A percentile compares a stretch with the other conserved stretches of the same genome.
Evolutionary conservation across 1,140 invertebrate species (phyloP).

Genomic region (Schlechtendalia chinensis): DNA sequence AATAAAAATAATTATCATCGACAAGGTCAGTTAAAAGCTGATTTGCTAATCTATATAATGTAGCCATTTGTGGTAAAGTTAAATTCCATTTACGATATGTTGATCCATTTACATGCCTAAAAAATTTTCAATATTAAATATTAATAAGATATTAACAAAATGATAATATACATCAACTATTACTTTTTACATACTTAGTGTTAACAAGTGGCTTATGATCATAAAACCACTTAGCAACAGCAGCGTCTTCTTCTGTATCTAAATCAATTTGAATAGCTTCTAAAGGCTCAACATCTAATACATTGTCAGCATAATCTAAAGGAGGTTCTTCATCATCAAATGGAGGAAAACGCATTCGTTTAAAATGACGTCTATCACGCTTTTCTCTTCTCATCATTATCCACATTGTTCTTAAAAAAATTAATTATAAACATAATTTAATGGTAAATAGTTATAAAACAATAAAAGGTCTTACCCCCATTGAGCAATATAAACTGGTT

Average conservation of each 20-base stretch:
- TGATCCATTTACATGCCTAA: constrained; percentile 91
- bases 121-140: constrained; percentile 50
- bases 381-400: constrained; percentile 99
- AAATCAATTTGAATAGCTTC: constrained; percentile 99
- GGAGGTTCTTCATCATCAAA: no score
- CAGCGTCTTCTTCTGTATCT: constrained; percentile 91
- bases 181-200: constrained; percentile 63
- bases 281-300: constrained; percentile 96
- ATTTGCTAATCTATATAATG: constrained; percentile 94
- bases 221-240: constrained; percentile 94
- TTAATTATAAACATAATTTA: background rate
- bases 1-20: constrained; percentile 98
- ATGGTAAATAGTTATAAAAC: background rate
- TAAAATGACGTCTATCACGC: no score
- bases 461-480: no score
- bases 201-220: constrained; percentile 95
- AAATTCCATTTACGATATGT: constrained; percentile 97
- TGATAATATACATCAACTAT: background rate
- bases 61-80: constrained; percentile 93
- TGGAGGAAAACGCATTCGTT: no score
- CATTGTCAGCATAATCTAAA: no score
- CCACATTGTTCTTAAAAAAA: constrained; percentile 88
- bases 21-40: constrained; percentile 97
- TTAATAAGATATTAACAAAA: no score
- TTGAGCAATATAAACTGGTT: no score